Percentiles rank a stretch among this genome's conserved stretches.
These are phyloP conservation scores for Eonycteris spelaea DNA, from an alignment of 2,113 vertebrate species.

Conservation along the genomic window DNA sequence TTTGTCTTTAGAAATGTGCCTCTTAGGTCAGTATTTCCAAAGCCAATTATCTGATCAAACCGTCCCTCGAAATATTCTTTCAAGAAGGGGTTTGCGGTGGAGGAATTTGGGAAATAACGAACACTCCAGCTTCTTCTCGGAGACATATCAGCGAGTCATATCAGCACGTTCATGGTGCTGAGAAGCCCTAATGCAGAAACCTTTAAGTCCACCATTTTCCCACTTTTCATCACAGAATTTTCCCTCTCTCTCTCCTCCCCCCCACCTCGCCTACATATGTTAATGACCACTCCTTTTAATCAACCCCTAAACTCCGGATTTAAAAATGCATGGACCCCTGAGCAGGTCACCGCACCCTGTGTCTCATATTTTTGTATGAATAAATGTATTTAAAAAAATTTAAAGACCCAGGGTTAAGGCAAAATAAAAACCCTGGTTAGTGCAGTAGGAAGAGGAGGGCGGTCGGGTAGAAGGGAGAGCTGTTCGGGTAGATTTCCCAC, in stretches of 20 bases:
- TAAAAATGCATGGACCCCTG: not conserved
- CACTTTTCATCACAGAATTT: not conserved
- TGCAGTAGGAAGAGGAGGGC: fast-evolving
- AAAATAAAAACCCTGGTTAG: not conserved
- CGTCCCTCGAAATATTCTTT: not conserved
- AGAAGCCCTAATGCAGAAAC: not conserved
- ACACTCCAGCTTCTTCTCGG: not conserved
- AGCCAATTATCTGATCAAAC: not conserved
- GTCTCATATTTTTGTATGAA: not conserved
- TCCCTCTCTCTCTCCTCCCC: not conserved
- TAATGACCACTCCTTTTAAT: not conserved
- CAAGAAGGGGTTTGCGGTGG: not conserved
- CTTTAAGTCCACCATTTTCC: not conserved
- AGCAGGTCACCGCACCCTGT: not conserved
- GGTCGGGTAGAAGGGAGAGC: not conserved
- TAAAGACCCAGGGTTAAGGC: not conserved
- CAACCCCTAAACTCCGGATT: not conserved
- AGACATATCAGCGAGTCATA: fast-evolving
- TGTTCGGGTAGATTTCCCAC: too few species aligned
- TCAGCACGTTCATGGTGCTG: not conserved
- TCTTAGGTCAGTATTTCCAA: not conserved
- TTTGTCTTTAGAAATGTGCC: not conserved
- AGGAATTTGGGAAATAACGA: not conserved
- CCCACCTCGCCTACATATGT: not conserved
- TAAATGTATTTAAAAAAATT: not conserved